These are phyloP conservation scores for Plecotus auritus DNA, from an alignment of 2,113 vertebrate genomes.

Conservation along the genomic window DNA sequence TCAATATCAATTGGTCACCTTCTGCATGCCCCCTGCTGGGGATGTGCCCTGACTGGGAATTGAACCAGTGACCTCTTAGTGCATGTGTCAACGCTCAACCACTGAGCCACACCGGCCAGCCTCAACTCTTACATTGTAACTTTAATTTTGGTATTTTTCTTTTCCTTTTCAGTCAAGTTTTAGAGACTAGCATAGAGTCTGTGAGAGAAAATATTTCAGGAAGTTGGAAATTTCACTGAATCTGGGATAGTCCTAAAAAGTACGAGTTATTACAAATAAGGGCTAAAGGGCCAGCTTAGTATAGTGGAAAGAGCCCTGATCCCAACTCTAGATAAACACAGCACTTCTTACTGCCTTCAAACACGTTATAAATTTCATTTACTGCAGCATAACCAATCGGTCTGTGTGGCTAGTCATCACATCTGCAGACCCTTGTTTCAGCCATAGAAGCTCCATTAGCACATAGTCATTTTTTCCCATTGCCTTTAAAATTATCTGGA, in stretches of 20 bases:
- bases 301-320: not conserved
- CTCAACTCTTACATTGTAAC: not conserved
- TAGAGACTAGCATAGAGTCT: not conserved
- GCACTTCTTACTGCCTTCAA: not conserved
- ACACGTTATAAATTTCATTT: not conserved
- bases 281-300: not conserved
- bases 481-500: conserved; percentile 16
- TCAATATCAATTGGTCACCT: too few relatives aligned
- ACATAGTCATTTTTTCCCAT: not conserved
- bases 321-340: not conserved
- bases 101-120: too few relatives aligned
- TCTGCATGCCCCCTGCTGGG: too few relatives aligned
- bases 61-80: too few relatives aligned
- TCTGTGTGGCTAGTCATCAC: not conserved
- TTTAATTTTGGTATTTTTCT: conserved; percentile 30
- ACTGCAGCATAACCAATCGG: not conserved
- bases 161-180: not conserved
- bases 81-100: too few relatives aligned
- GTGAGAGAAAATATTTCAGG: not conserved
- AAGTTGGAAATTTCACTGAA: not conserved
- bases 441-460: conserved; percentile 21
- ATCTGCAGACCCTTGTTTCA: not conserved
- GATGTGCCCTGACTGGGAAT: too few relatives aligned
- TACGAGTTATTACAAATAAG: not conserved
- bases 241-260: not conserved